A percentile compares a stretch with the other conserved stretches of the same genome.
These are phyloP conservation scores for Harmothoe impar DNA, from an alignment of 2,888 invertebrate species.

Conservation along the genomic window DNA sequence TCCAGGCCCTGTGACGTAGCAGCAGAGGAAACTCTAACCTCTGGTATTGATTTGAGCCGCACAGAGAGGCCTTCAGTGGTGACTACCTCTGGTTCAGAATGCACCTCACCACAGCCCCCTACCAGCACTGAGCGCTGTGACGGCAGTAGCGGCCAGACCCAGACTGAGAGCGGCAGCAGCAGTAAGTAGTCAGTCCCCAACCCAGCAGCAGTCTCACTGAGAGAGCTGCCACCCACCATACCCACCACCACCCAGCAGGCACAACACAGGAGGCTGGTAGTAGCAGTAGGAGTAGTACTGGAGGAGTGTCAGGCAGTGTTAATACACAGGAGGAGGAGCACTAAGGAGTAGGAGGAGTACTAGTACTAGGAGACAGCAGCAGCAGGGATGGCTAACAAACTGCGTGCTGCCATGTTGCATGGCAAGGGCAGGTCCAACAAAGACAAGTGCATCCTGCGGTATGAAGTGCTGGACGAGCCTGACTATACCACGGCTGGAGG, in stretches of 20 bases:
- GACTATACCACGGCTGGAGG: neutral
- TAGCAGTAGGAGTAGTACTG: no score
- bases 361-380: neutral
- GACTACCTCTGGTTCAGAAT: no score
- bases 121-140: neutral
- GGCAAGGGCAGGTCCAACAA: neutral
- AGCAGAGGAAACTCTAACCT: no score
- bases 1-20: no score
- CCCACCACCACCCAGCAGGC: no score
- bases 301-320: no score
- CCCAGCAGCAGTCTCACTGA: neutral
- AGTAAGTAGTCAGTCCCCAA: neutral
- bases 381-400: slow-evolving; percentile 38
- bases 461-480: slow-evolving; percentile 41
- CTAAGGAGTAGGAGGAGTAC: no score
- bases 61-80: no score
- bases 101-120: neutral
- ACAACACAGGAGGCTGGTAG: no score
- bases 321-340: no score
- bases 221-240: neutral
- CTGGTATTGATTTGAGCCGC: no score
- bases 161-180: neutral
- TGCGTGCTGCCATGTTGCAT: slow-evolving; percentile 15
- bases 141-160: neutral
- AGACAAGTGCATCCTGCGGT: slow-evolving; percentile 47